Evolutionary conservation across 2,888 invertebrate species (phyloP).

Genomic region (Drosophila gaucha): DNA sequence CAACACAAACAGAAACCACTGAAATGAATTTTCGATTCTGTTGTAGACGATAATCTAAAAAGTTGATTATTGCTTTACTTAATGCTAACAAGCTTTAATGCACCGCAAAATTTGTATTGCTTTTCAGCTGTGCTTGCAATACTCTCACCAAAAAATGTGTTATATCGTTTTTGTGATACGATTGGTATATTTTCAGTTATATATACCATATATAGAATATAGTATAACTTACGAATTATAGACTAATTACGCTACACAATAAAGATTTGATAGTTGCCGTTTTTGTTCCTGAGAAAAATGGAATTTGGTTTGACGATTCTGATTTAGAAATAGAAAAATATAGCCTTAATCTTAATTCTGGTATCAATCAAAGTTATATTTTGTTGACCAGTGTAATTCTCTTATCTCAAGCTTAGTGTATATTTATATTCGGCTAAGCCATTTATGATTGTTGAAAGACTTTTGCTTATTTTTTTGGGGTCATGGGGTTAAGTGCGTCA

Average conservation of each 20-base stretch:
- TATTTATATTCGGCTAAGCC: neutral
- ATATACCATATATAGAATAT: too few relatives aligned
- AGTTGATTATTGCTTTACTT: conserved; percentile 5
- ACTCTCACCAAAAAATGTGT: neutral
- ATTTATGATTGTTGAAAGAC: conserved; percentile 6
- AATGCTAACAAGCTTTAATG: conserved; percentile 4
- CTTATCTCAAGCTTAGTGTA: neutral
- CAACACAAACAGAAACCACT: conserved; percentile 1
- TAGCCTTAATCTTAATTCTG: too few relatives aligned
- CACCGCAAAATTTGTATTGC: neutral
- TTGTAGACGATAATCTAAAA: neutral
- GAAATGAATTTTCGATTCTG: neutral
- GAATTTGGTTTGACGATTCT: too few relatives aligned
- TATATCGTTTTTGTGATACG: neutral
- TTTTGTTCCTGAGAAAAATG: too few relatives aligned
- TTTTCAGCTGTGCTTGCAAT: too few relatives aligned
- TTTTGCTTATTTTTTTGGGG: neutral
- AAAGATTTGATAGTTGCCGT: too few relatives aligned
- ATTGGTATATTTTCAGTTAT: neutral
- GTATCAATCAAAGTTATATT: too few relatives aligned
- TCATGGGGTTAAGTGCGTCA: conserved; percentile 2
- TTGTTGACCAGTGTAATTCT: too few relatives aligned
- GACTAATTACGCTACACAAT: too few relatives aligned
- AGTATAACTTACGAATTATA: too few relatives aligned
- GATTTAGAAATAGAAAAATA: too few relatives aligned